These are phyloP conservation scores for Callospermophilus lateralis DNA, from an alignment of 2,113 vertebrate species.

Conservation along the genomic window DNA sequence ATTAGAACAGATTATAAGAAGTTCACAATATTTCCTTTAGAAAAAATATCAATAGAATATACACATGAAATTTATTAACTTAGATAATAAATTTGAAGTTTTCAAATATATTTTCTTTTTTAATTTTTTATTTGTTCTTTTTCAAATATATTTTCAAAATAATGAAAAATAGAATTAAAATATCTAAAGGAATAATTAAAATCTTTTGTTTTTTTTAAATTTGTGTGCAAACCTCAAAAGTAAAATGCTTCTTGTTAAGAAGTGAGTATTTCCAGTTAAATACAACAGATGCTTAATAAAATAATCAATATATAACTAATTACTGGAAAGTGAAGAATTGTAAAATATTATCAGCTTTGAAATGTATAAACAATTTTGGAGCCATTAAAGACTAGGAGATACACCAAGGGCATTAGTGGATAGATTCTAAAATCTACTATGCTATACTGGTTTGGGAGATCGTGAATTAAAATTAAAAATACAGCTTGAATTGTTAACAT, in stretches of 20 bases:
- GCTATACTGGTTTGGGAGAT: background rate
- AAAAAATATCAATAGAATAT: background rate
- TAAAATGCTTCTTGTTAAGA: background rate
- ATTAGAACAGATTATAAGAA: constrained; percentile 21
- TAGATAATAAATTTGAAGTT: background rate
- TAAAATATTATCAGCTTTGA: background rate
- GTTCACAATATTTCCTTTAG: background rate
- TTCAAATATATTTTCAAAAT: background rate
- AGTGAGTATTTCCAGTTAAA: background rate
- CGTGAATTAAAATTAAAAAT: constrained; percentile 18
- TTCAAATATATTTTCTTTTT: background rate
- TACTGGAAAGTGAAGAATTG: background rate
- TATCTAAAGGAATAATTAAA: background rate
- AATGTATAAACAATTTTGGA: background rate
- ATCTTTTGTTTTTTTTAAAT: background rate
- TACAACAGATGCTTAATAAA: background rate
- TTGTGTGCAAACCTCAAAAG: background rate
- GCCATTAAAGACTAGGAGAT: background rate
- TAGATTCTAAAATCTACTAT: background rate
- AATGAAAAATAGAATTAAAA: background rate
- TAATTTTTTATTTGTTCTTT: background rate
- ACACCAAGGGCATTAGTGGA: background rate
- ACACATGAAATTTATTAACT: background rate
- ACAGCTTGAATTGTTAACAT: background rate
- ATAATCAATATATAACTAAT: constrained; percentile 1